phyloP scores from a whole-genome alignment of 2,797 vertebrate species.

The Poecilia wingei region DNA sequence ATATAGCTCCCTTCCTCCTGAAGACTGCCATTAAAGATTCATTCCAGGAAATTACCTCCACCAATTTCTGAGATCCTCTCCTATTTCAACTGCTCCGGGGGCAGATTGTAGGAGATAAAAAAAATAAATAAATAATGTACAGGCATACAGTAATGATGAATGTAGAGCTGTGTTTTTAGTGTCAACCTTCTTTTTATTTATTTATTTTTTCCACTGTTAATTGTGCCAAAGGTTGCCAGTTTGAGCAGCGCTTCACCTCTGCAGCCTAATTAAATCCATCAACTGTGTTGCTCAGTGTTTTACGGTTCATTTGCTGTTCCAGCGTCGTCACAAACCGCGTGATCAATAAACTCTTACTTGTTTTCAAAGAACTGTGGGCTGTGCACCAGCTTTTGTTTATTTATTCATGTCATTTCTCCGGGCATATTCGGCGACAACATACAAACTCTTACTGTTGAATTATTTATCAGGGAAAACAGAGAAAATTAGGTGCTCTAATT shows the following conservation, averaged over 20 bases:
- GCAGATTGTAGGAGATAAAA: slow-evolving; percentile 22
- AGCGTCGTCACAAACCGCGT: slow-evolving; percentile 30
- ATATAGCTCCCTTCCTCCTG: slow-evolving; percentile 44
- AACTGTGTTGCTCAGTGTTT: slow-evolving; percentile 44
- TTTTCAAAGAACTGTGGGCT: slow-evolving; percentile 31
- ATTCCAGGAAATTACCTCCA: slow-evolving; percentile 63
- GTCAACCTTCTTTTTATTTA: slow-evolving; percentile 6
- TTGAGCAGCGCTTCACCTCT: slow-evolving; percentile 25
- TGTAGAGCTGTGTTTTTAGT: slow-evolving; percentile 43
- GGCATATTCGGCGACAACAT: slow-evolving; percentile 18
- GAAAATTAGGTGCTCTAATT: slow-evolving; percentile 29
- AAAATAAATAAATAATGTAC: slow-evolving; percentile 15
- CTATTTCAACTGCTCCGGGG: slow-evolving; percentile 25
- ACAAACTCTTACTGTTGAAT: slow-evolving; percentile 5
- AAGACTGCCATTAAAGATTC: slow-evolving; percentile 78
- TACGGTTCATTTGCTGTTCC: slow-evolving; percentile 24
- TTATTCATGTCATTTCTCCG: slow-evolving; percentile 28
- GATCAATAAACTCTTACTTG: slow-evolving; percentile 41
- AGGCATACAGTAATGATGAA: slow-evolving; percentile 42
- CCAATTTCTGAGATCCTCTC: slow-evolving; percentile 44
- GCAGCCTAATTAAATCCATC: slow-evolving; percentile 31
- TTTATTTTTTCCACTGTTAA: slow-evolving; percentile 30
- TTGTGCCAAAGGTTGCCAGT: slow-evolving; percentile 51
- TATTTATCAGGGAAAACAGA: slow-evolving; percentile 27
- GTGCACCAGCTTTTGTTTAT: slow-evolving; percentile 23